A percentile compares a stretch with the other conserved stretches of the same genome.
These are phyloP conservation scores for Antechinus flavipes DNA, from an alignment of 2,113 vertebrate species.

Conservation along the genomic window DNA sequence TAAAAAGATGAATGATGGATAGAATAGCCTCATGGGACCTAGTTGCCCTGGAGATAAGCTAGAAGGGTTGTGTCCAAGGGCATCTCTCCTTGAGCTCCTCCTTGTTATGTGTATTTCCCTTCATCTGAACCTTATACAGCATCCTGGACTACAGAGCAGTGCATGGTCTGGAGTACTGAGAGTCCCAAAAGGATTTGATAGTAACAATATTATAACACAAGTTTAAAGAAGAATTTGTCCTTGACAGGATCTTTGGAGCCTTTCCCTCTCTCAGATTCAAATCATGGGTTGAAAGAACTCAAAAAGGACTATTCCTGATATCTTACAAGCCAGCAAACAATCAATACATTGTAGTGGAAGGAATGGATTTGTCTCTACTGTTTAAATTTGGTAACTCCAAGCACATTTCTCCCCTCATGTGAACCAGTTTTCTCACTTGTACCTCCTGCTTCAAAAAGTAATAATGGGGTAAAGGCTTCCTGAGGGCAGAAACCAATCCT, in stretches of 20 bases:
- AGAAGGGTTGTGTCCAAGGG: background rate
- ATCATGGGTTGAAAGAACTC: background rate
- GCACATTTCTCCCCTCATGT: background rate
- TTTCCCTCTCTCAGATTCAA: background rate
- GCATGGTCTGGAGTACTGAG: background rate
- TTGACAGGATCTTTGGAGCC: background rate
- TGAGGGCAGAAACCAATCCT: background rate
- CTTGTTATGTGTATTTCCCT: no score
- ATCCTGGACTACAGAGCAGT: background rate
- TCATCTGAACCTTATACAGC: background rate
- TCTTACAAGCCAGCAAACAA: background rate
- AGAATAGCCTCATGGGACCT: background rate
- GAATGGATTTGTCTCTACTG: no score
- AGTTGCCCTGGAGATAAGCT: background rate
- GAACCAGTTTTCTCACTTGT: background rate
- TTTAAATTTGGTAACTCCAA: background rate
- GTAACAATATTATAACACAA: background rate
- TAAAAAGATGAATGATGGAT: background rate
- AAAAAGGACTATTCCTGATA: background rate
- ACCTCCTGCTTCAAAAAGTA: background rate
- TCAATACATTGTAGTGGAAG: background rate
- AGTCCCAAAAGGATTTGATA: background rate
- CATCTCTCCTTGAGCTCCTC: background rate
- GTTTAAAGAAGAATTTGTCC: background rate
- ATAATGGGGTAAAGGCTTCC: background rate